phyloP scores from a whole-genome alignment of 2,113 vertebrate species.

The Dunckerocampus dactyliophorus region DNA sequence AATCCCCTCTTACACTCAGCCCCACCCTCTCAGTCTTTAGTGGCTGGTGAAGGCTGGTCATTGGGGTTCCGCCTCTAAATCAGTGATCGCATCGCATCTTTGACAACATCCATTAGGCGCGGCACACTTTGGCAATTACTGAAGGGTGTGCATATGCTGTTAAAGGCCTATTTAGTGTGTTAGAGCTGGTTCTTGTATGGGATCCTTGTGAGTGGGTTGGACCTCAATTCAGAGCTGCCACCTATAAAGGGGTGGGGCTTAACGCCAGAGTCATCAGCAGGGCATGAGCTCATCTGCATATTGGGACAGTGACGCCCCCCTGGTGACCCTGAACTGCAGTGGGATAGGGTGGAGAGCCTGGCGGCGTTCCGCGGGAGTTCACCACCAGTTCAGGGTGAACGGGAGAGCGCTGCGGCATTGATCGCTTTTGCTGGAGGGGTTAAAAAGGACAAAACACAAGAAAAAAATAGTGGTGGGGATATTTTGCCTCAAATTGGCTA shows the following conservation, averaged over 20 bases:
- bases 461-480: slow-evolving; percentile 54
- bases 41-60: slow-evolving; percentile 29
- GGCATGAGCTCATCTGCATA: slow-evolving; percentile 70
- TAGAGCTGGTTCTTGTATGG: slow-evolving; percentile 36
- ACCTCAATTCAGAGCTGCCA: slow-evolving; percentile 39
- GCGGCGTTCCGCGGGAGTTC: slow-evolving; percentile 58
- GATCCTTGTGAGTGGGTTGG: slow-evolving; percentile 25
- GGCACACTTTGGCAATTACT: slow-evolving; percentile 60
- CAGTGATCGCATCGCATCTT: slow-evolving; percentile 54
- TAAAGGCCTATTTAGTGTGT: slow-evolving; percentile 54
- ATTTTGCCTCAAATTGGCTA: slow-evolving; percentile 63
- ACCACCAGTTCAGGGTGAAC: slow-evolving; percentile 68
- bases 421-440: slow-evolving; percentile 67
- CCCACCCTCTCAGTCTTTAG: slow-evolving; percentile 19
- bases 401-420: slow-evolving; percentile 68
- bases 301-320: slow-evolving; percentile 68
- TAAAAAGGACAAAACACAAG: slow-evolving; percentile 43
- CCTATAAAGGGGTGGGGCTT: slow-evolving; percentile 53
- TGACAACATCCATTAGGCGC: slow-evolving; percentile 68
- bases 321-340: slow-evolving; percentile 62
- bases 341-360: slow-evolving; percentile 68
- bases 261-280: slow-evolving; percentile 61
- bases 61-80: slow-evolving; percentile 56
- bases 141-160: slow-evolving; percentile 50
- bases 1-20: slow-evolving; percentile 20